Conservation (phyloP, 1,140 invertebrate species). For the Acromyrmex charruanus region DNA sequence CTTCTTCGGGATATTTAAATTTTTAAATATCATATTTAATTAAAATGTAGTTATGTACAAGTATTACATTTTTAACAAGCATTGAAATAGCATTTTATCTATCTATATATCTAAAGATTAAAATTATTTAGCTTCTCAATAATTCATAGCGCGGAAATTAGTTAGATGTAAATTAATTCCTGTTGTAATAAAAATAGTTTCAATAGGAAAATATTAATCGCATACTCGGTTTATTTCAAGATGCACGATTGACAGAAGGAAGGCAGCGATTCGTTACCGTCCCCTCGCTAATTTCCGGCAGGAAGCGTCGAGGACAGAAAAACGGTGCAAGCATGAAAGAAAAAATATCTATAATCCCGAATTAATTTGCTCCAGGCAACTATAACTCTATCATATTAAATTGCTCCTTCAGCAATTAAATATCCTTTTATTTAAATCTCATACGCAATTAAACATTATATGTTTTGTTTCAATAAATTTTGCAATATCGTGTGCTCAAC, state of each 20-base stretch:
- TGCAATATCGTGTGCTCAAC: too few relatives aligned
- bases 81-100: neutral
- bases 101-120: neutral
- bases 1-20: neutral
- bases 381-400: neutral
- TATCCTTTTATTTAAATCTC: neutral
- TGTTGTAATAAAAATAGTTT: constrained; percentile 12
- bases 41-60: neutral
- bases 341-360: constrained; percentile 25
- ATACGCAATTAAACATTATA: neutral
- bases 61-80: neutral
- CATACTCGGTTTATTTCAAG: constrained; percentile 15
- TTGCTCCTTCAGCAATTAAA: neutral
- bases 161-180: constrained; percentile 38
- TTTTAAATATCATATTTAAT: neutral
- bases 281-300: constrained; percentile 59
- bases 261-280: constrained; percentile 53
- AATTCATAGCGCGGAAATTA: constrained; percentile 21
- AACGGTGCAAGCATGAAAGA: neutral
- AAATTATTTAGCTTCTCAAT: neutral
- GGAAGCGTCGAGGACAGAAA: constrained; percentile 45
- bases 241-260: constrained; percentile 54
- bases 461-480: neutral
- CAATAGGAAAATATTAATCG: constrained; percentile 43
- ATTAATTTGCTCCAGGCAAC: constrained; percentile 16